phyloP scores from a whole-genome alignment of 2,113 vertebrate species.

The Syrrhaptes paradoxus region DNA sequence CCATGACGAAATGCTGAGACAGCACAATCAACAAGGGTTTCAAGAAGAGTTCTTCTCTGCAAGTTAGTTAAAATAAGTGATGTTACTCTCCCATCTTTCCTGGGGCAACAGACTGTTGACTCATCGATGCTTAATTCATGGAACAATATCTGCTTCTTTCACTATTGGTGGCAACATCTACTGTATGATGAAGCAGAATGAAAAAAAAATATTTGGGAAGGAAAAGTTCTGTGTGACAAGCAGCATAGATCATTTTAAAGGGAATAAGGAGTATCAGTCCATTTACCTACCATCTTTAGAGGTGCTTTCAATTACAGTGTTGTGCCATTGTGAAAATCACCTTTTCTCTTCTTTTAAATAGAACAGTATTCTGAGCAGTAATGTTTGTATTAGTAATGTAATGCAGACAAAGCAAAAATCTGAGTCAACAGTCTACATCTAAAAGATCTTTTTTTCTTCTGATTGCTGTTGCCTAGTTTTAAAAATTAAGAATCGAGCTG shows the following conservation, averaged over 20 bases:
- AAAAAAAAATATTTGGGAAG: background rate
- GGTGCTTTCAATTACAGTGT: background rate
- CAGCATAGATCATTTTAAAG: background rate
- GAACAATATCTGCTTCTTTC: background rate
- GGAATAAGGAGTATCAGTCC: background rate
- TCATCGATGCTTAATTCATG: background rate
- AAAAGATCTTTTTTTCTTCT: background rate
- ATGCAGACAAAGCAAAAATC: background rate
- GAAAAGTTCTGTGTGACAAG: background rate
- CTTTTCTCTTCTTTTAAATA: background rate
- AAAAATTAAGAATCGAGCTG: background rate
- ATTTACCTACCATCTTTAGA: background rate
- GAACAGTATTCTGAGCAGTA: background rate
- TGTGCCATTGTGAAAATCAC: background rate
- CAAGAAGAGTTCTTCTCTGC: background rate
- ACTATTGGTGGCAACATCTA: background rate
- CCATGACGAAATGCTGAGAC: background rate
- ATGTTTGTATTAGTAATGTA: background rate
- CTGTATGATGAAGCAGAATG: background rate
- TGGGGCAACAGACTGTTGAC: background rate
- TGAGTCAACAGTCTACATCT: background rate
- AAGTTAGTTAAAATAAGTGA: background rate
- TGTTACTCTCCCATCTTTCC: background rate
- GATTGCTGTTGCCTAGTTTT: background rate
- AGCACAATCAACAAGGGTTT: background rate